Evolutionary conservation across 2,797 vertebrate genomes (phyloP), one percentile per base, ranked within the genome.

Genomic region (Argya squamiceps): DNA sequence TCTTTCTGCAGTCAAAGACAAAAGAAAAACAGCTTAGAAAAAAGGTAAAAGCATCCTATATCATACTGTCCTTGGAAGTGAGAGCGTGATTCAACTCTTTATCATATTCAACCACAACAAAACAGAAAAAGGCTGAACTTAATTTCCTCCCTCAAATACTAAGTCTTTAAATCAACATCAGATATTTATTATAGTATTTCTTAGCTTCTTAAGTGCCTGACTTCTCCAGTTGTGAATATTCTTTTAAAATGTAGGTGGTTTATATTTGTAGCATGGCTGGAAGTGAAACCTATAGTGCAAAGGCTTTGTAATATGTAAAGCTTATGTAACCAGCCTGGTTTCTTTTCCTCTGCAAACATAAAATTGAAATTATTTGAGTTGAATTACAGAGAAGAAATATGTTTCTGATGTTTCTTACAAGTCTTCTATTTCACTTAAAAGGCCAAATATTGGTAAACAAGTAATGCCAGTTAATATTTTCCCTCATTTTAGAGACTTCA

Each of bases 81-180:
- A 88, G 74, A 81, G 44, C 63, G 27, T 9, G 2, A 62, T 59
- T 83, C 4, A 53, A 62, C 26, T 44, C 18, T 53, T 46, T 26
- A 43, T n/a, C 0, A 0, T 44, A 22, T 47, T 64, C 30, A n/a
- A 80, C 24, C n/a, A 49, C 17, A 68, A 15, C 15, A 71, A 15
- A 67, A 76, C 9, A 64, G 24, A 88, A 21, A 60, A 64, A 78
- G 37, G 14, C 19, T 50, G 22, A 30, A 55, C 27, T 60, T 36
- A 24, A 44, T 34, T 71, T 46, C 20, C 15, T 70, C 39, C 56
- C 44, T 86, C 23, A 75, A 81, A 87, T 64, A 60, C 18, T 21
- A 52, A 59, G 15, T 29, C 32, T 68, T 55, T 56, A 43, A 70
- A 74, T 56, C 24, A 69, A 36, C 1, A 71, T 39, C 46, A 60